These are phyloP conservation scores for Nymphalis urticae DNA, from an alignment of 2,888 invertebrate species.

Conservation along the genomic window DNA sequence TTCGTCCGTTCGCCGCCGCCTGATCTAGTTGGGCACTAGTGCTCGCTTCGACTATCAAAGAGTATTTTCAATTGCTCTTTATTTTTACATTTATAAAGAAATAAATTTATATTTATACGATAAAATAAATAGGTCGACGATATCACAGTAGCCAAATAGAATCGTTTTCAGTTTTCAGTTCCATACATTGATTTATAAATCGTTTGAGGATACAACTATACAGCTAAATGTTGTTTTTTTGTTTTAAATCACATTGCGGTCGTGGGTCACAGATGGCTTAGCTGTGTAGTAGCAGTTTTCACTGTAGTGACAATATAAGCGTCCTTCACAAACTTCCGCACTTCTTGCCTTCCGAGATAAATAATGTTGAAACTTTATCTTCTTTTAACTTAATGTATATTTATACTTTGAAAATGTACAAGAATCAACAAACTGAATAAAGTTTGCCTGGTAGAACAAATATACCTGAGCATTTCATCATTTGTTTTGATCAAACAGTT, in stretches of 20 bases:
- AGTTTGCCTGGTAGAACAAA: background rate
- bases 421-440: constrained; percentile 13
- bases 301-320: constrained; percentile 61
- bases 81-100: constrained; percentile 17
- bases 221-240: constrained; percentile 17
- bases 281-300: constrained; percentile 44
- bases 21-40: constrained; percentile 16
- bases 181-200: constrained; percentile 1
- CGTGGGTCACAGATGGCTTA: constrained; percentile 57
- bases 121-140: constrained; percentile 14
- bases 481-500: background rate
- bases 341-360: constrained; percentile 56
- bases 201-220: constrained; percentile 5
- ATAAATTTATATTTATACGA: constrained; percentile 16
- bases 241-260: constrained; percentile 16
- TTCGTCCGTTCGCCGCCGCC: constrained; percentile 23
- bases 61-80: constrained; percentile 22
- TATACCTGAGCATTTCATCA: background rate
- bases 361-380: constrained; percentile 55
- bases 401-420: constrained; percentile 18
- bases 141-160: constrained; percentile 11
- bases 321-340: constrained; percentile 54
- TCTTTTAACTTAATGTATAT: constrained; percentile 33
- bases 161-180: constrained; percentile 10
- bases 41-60: constrained; percentile 29